Percentiles rank a stretch among this genome's conserved stretches.
Conservation (phyloP, 2,888 invertebrate genomes). For the Tiphia femorata region DNA sequence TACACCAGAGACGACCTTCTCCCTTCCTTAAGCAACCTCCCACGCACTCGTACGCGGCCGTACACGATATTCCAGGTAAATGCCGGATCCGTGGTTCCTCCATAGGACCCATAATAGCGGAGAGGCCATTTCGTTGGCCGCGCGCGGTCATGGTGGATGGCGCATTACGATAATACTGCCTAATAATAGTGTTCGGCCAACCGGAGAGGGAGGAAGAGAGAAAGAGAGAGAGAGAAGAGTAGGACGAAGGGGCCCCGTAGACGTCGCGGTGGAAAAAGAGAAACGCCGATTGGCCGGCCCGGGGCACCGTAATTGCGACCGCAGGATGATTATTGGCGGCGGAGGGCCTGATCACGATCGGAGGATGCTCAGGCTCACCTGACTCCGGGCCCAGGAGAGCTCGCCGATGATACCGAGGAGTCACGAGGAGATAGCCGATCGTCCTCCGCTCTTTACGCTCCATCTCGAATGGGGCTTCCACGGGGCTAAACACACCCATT, state of each 20-base stretch:
- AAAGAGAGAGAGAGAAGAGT: slow-evolving; percentile 24
- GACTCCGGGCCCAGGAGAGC: slow-evolving; percentile 27
- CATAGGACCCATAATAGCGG: slow-evolving; percentile 50
- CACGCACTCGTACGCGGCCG: neutral
- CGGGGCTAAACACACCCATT: slow-evolving; percentile 63
- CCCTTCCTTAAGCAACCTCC: too few species aligned
- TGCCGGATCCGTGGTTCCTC: slow-evolving; percentile 37
- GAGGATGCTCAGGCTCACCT: too few species aligned
- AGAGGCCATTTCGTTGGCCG: slow-evolving; percentile 52
- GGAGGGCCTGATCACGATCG: slow-evolving; percentile 57
- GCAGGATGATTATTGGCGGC: slow-evolving; percentile 64
- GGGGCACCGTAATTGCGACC: slow-evolving; percentile 61
- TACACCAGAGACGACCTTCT: too few species aligned
- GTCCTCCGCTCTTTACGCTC: slow-evolving; percentile 1
- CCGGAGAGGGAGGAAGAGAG: slow-evolving; percentile 28
- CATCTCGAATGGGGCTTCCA: slow-evolving; percentile 23
- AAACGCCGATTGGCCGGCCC: slow-evolving; percentile 59
- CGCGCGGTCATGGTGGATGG: slow-evolving; percentile 47
- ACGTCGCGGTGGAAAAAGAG: slow-evolving; percentile 17
- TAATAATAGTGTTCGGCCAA: slow-evolving; percentile 63
- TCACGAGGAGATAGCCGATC: slow-evolving; percentile 4
- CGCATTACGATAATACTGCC: slow-evolving; percentile 65
- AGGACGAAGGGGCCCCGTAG: slow-evolving; percentile 1
- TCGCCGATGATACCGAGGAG: neutral
- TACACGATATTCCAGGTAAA: slow-evolving; percentile 18